Percentiles rank a stretch among this genome's conserved stretches.
These are phyloP conservation scores for Cephus runcator DNA, from an alignment of 2,888 invertebrate species.

Conservation along the genomic window DNA sequence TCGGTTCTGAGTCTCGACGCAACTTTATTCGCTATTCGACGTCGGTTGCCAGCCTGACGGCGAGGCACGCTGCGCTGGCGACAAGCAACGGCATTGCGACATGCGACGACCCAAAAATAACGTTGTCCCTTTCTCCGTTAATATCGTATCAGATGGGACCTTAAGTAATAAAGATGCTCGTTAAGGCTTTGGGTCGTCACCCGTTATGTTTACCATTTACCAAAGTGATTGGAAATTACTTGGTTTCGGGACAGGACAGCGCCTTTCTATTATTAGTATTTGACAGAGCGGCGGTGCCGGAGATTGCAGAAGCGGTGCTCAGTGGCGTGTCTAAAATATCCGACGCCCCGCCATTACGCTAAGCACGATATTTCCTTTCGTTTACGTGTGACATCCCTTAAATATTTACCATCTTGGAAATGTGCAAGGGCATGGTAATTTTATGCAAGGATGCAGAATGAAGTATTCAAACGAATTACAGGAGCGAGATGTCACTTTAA, in stretches of 20 bases:
- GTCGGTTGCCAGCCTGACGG: slow-evolving; percentile 3
- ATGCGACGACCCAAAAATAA: slow-evolving; percentile 23
- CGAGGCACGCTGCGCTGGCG: slow-evolving; percentile 13
- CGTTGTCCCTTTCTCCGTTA: slow-evolving; percentile 8
- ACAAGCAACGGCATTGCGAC: slow-evolving; percentile 17
- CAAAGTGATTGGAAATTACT: slow-evolving; percentile 17
- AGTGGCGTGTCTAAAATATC: not conserved
- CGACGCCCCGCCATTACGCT: not conserved
- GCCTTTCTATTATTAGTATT: slow-evolving; percentile 15
- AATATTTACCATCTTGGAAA: not conserved
- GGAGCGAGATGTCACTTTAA: not conserved
- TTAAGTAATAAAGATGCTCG: not conserved
- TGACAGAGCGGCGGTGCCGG: slow-evolving; percentile 5
- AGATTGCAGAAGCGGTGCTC: slow-evolving; percentile 6
- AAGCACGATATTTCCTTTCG: not conserved
- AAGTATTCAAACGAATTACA: not conserved
- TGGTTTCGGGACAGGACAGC: slow-evolving; percentile 8
- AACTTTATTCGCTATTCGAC: not conserved
- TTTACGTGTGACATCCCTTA: not conserved
- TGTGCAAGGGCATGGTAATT: not conserved
- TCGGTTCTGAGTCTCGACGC: not conserved
- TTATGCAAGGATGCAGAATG: not conserved
- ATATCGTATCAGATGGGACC: not conserved
- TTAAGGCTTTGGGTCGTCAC: not conserved
- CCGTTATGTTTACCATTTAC: slow-evolving; percentile 5